Percentiles rank a stretch among this genome's conserved stretches.
Conservation (phyloP, 2,888 invertebrate species). For the Lasiommata megera region DNA sequence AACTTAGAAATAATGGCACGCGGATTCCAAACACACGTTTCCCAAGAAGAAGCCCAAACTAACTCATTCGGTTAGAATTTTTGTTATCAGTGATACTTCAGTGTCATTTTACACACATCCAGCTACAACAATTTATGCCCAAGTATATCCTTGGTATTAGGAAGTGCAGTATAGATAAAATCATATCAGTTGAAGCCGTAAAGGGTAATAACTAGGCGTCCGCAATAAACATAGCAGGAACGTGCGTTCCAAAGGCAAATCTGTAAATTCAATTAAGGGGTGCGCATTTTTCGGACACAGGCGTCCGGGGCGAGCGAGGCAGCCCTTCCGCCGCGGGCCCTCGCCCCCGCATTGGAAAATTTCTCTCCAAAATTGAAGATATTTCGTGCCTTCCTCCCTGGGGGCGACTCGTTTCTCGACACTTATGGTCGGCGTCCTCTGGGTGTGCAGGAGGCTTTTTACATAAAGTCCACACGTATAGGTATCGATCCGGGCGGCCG, state of each 20-base stretch:
- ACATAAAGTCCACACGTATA: slow-evolving; percentile 82
- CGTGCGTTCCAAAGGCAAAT: slow-evolving; percentile 75
- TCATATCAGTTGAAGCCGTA: slow-evolving; percentile 46
- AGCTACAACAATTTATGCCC: no score
- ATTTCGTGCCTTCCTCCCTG: slow-evolving; percentile 76
- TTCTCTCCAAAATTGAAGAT: slow-evolving; percentile 82
- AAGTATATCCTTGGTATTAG: no score
- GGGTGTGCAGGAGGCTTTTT: slow-evolving; percentile 80
- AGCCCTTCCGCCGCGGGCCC: slow-evolving; percentile 76
- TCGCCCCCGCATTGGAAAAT: slow-evolving; percentile 79
- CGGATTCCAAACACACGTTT: no score
- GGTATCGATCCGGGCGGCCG: slow-evolving; percentile 79
- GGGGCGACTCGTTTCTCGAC: slow-evolving; percentile 80
- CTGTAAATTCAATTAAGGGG: slow-evolving; percentile 79
- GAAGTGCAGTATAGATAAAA: slow-evolving; percentile 43
- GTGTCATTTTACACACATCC: no score
- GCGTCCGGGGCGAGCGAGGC: slow-evolving; percentile 62
- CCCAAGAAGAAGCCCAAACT: no score
- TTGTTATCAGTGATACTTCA: no score
- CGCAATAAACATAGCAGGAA: slow-evolving; percentile 60
- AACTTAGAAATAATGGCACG: no score
- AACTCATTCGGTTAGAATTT: no score
- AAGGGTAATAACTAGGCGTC: slow-evolving; percentile 60
- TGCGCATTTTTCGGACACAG: slow-evolving; percentile 78
- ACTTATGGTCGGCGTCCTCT: slow-evolving; percentile 80